Base-by-base conservation (phyloP, 2,113 vertebrate genomes). In the Acanthisitta chloris region DNA sequence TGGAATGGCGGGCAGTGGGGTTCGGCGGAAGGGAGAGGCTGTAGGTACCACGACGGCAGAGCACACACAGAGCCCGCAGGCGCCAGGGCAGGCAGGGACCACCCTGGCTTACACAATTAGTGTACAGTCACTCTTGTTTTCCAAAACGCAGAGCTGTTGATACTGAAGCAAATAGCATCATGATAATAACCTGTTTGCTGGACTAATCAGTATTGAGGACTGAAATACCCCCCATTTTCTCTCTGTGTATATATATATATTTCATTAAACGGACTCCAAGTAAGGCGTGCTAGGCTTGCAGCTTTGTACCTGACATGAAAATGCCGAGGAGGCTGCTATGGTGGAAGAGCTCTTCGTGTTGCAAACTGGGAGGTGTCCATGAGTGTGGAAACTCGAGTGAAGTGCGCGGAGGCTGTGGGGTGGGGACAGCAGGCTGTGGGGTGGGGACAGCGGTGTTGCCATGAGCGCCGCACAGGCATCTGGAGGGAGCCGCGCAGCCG, bases 381-480 rank as follows among this genome's bases (percentile, higher is more conserved):
- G 70, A 61, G 72, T 8, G 64, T 88, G 92, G 83, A 87, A 97
- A 97, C 79, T 97, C 93, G 81, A 88, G 85, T 46, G 86, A 55
- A 81, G 52, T 82, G 77, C 71, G 57, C 13, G 40, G 73, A 94
- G 96, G 94, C 88, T 92, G n/a, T n/a, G 91, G 95, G 94, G 97
- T 96, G 84, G 93, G 81, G 86, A 90, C 80, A 77, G 93, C 15
- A n/a, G n/a, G n/a, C n/a, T n/a, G n/a, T n/a, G 91, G 95, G 94
- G 97, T 96, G 84, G 93, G 81, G 86, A 90, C 80, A 77, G 93
- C 15, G 2, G 92, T 90, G 97, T 93, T 96, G 96, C 92, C 10
- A 83, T 84, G 91, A 93, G 92, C 87, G 52, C 31, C 5, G 64
- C 80, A 66, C 83, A 80, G 90, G 83, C 88, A 70, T 57, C 96